A percentile compares a stretch with the other conserved stretches of the same genome.
These are phyloP conservation scores for Aquatica leii DNA, from an alignment of 2,888 invertebrate species.

Conservation along the genomic window DNA sequence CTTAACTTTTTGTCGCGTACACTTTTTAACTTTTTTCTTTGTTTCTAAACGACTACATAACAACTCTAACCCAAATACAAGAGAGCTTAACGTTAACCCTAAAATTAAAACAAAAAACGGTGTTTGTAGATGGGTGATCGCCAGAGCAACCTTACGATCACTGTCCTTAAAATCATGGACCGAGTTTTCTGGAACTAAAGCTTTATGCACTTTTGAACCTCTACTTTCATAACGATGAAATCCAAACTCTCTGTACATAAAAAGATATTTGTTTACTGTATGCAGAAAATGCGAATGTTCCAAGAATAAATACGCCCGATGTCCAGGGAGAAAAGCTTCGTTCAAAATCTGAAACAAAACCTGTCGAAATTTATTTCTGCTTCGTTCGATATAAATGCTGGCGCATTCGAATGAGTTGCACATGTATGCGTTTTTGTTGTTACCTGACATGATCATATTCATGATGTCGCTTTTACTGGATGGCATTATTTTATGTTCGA, in stretches of 20 bases:
- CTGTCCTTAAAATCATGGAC: too few species aligned
- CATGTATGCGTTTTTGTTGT: conserved; percentile 9
- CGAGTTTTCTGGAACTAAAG: not conserved
- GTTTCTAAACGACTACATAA: too few species aligned
- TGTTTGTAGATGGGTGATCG: conserved; percentile 1
- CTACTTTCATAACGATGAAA: not conserved
- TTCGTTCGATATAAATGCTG: not conserved
- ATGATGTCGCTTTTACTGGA: not conserved
- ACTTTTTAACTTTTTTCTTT: too few species aligned
- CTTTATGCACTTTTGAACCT: not conserved
- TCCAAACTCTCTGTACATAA: conserved; percentile 5
- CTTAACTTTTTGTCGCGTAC: too few species aligned
- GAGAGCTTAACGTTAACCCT: not conserved
- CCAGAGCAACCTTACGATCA: too few species aligned
- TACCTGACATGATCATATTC: not conserved
- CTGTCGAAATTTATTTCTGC: not conserved
- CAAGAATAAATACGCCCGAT: conserved; percentile 11
- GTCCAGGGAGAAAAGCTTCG: conserved; percentile 16
- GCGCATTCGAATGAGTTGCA: not conserved
- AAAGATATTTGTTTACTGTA: conserved; percentile 6
- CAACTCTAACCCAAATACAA: not conserved
- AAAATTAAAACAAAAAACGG: conserved; percentile 3
- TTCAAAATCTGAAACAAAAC: conserved; percentile 3
- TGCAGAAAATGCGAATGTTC: conserved; percentile 15
- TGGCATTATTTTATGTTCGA: not conserved